Evolutionary conservation across 2,113 vertebrate genomes (phyloP).

Genomic region (Anseranas semipalmata): DNA sequence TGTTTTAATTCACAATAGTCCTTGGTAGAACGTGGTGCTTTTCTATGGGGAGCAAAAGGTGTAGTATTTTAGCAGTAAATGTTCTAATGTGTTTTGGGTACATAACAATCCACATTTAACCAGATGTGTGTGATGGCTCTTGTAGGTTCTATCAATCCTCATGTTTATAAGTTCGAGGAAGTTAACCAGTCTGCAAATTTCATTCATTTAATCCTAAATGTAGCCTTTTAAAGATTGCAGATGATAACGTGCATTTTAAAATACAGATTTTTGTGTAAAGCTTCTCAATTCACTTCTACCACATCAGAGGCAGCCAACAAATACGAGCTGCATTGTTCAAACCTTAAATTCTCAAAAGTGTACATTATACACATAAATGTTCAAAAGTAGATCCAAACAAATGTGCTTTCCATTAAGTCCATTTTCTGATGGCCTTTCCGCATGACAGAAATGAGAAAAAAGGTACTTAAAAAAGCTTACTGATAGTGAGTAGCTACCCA

Average conservation of each 20-base stretch:
- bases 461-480: not conserved
- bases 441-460: not conserved
- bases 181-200: not conserved
- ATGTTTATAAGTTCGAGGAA: not conserved
- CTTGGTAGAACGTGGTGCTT: not conserved
- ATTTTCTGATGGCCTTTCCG: not conserved
- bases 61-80: not conserved
- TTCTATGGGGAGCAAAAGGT: not conserved
- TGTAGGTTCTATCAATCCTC: not conserved
- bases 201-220: not conserved
- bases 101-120: not conserved
- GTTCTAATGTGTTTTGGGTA: not conserved
- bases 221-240: not conserved
- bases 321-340: not conserved
- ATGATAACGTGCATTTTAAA: not conserved
- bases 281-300: not conserved
- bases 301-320: not conserved
- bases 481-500: not conserved
- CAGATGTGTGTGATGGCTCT: not conserved
- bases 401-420: not conserved
- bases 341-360: not conserved
- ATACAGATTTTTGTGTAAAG: not conserved
- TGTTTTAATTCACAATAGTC: not conserved
- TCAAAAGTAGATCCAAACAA: not conserved
- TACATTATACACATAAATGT: not conserved